These are phyloP conservation scores for Panulirus ornatus DNA, from an alignment of 1,140 invertebrate species.

Conservation along the genomic window DNA sequence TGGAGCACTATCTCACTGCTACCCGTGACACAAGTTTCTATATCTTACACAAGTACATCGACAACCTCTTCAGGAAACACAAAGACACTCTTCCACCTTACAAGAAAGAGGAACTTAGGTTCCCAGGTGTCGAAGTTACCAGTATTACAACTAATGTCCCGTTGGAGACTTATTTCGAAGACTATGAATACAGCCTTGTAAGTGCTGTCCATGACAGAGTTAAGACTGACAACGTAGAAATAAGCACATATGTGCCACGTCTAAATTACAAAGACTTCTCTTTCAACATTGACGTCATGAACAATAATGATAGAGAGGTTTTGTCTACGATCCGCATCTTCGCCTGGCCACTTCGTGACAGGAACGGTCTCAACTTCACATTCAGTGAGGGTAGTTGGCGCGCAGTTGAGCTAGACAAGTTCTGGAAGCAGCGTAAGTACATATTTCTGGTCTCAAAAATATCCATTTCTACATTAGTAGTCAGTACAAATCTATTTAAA, in stretches of 20 bases:
- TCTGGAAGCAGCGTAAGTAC: slow-evolving; percentile 42
- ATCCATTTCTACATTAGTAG: too few species aligned
- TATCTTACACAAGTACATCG: slow-evolving; percentile 46
- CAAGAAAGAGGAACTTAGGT: slow-evolving; percentile 29
- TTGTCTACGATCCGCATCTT: slow-evolving; percentile 44
- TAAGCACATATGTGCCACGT: slow-evolving; percentile 26
- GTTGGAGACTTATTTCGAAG: slow-evolving; percentile 51
- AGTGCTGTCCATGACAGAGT: slow-evolving; percentile 48
- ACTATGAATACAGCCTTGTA: slow-evolving; percentile 52
- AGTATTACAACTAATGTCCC: slow-evolving; percentile 12
- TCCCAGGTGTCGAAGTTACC: slow-evolving; percentile 14
- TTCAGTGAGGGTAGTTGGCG: slow-evolving; percentile 50
- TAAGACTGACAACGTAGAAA: slow-evolving; percentile 13
- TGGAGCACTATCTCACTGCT: slow-evolving; percentile 44
- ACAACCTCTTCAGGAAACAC: slow-evolving; percentile 52
- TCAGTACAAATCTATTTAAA: not conserved
- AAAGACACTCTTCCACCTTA: slow-evolving; percentile 52
- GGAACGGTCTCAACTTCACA: slow-evolving; percentile 13
- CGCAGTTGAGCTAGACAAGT: slow-evolving; percentile 45
- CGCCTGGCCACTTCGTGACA: slow-evolving; percentile 52
- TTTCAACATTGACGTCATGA: slow-evolving; percentile 21
- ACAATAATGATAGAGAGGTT: not conserved
- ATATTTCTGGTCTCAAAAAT: slow-evolving; percentile 55
- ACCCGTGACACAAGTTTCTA: slow-evolving; percentile 27
- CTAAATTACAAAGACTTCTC: slow-evolving; percentile 44